These are phyloP conservation scores for Amia ocellicauda DNA, from an alignment of 2,113 vertebrate genomes.

Conservation along the genomic window DNA sequence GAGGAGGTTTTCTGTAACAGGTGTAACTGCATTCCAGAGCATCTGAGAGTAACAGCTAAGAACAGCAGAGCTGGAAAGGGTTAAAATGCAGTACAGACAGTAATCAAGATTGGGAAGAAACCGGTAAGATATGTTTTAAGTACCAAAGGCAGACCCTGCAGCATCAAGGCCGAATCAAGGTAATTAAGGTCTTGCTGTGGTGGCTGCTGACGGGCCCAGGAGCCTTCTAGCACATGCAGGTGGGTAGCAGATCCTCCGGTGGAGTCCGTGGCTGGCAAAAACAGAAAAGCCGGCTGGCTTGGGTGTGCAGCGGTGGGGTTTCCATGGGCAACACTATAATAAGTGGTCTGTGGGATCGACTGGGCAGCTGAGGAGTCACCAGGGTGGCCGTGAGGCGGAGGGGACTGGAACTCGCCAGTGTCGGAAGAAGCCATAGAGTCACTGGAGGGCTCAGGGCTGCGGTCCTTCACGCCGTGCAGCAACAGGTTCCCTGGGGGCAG, in stretches of 20 bases:
- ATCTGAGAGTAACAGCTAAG: slow-evolving; percentile 18
- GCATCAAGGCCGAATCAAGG: slow-evolving; percentile 59
- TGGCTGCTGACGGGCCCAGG: slow-evolving; percentile 59
- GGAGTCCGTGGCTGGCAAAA: slow-evolving; percentile 49
- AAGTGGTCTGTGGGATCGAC: slow-evolving; percentile 61
- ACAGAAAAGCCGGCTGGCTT: slow-evolving; percentile 60
- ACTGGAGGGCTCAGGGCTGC: slow-evolving; percentile 87
- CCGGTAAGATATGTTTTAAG: slow-evolving; percentile 45
- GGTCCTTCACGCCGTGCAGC: slow-evolving; percentile 71
- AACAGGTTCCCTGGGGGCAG: slow-evolving; percentile 73
- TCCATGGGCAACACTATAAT: slow-evolving; percentile 36
- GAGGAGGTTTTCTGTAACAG: slow-evolving; percentile 34
- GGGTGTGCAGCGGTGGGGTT: slow-evolving; percentile 55
- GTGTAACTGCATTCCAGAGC: slow-evolving; percentile 21
- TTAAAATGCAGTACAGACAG: slow-evolving; percentile 55
- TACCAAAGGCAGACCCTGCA: slow-evolving; percentile 66
- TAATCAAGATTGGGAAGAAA: slow-evolving; percentile 14
- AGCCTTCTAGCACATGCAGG: slow-evolving; percentile 51
- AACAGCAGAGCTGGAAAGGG: slow-evolving; percentile 39
- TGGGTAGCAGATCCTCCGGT: slow-evolving; percentile 41
- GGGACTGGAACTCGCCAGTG: slow-evolving; percentile 84
- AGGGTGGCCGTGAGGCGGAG: slow-evolving; percentile 41
- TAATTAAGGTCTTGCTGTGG: slow-evolving; percentile 56
- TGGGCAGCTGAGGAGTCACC: slow-evolving; percentile 58
- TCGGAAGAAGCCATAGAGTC: slow-evolving; percentile 92